A percentile compares a stretch with the other conserved stretches of the same genome.
Evolutionary conservation across 2,888 invertebrate species (phyloP).

Genomic region (Aethes cnicana): DNA sequence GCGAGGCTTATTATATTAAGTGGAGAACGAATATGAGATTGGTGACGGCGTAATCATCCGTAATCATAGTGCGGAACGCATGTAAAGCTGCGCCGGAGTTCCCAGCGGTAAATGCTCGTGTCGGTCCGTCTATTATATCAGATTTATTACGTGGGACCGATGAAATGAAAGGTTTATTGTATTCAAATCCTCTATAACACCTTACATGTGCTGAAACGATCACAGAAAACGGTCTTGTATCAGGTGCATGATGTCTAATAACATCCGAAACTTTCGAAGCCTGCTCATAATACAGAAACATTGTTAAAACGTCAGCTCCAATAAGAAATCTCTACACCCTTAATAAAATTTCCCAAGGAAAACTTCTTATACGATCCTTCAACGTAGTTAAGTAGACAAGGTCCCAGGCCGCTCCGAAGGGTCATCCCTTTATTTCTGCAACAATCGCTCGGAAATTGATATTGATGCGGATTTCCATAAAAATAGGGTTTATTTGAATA

Average conservation of each 20-base stretch:
- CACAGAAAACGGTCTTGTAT: background rate
- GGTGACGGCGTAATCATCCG: slow-evolving; percentile 76
- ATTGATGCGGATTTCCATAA: slow-evolving; percentile 83
- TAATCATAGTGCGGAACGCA: slow-evolving; percentile 64
- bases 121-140: slow-evolving; percentile 44
- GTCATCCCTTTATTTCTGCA: slow-evolving; percentile 82
- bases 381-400: slow-evolving; percentile 76
- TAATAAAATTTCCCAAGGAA: slow-evolving; percentile 40
- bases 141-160: slow-evolving; percentile 28
- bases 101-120: slow-evolving; percentile 52
- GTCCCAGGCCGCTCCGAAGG: slow-evolving; percentile 69
- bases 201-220: background rate
- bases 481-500: slow-evolving; percentile 83
- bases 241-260: too few relatives aligned
- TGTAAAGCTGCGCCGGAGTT: slow-evolving; percentile 40
- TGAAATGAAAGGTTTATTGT: slow-evolving; percentile 31
- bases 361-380: slow-evolving; percentile 63
- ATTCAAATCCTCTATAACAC: slow-evolving; percentile 10
- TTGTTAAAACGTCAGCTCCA: background rate
- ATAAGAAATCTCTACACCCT: slow-evolving; percentile 25
- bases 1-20: slow-evolving; percentile 80
- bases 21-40: slow-evolving; percentile 71
- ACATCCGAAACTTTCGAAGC: too few relatives aligned
- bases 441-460: slow-evolving; percentile 82
- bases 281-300: background rate